Evolutionary conservation across 2,888 invertebrate species (phyloP).

Genomic region (Drosophila parthenogenetica): DNA sequence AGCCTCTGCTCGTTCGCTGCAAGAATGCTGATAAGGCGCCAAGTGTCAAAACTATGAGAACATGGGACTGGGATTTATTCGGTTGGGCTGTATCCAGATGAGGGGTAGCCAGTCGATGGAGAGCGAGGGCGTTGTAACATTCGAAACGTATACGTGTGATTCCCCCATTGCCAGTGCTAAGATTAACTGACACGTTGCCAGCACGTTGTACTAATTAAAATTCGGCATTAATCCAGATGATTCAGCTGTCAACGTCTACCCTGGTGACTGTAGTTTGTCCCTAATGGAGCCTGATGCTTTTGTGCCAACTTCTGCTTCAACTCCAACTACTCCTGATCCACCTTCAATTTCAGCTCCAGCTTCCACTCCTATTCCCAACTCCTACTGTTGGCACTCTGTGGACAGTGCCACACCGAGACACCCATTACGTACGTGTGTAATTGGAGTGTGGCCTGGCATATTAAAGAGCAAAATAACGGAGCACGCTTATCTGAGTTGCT

Average conservation of each 20-base stretch:
- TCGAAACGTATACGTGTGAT: slow-evolving; percentile 2
- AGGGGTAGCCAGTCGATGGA: no score
- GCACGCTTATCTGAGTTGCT: slow-evolving; percentile 25
- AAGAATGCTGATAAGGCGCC: slow-evolving; percentile 70
- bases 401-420: slow-evolving; percentile 8
- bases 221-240: slow-evolving; percentile 82
- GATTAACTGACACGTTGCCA: slow-evolving; percentile 41
- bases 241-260: slow-evolving; percentile 73
- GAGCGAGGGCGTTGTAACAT: background rate
- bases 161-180: slow-evolving; percentile 15
- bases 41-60: slow-evolving; percentile 74
- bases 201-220: slow-evolving; percentile 80
- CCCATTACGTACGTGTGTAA: slow-evolving; percentile 67
- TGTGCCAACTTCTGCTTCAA: slow-evolving; percentile 13
- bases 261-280: slow-evolving; percentile 29
- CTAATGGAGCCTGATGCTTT: slow-evolving; percentile 33
- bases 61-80: slow-evolving; percentile 2
- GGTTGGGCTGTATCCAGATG: background rate
- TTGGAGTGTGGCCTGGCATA: slow-evolving; percentile 75
- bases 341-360: slow-evolving; percentile 6
- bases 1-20: slow-evolving; percentile 56
- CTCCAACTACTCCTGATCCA: slow-evolving; percentile 6
- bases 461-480: slow-evolving; percentile 65
- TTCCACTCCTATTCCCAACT: background rate
- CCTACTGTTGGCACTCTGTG: slow-evolving; percentile 20